Conservation (phyloP, 2,888 invertebrate genomes). For the Campaea margaritaria region DNA sequence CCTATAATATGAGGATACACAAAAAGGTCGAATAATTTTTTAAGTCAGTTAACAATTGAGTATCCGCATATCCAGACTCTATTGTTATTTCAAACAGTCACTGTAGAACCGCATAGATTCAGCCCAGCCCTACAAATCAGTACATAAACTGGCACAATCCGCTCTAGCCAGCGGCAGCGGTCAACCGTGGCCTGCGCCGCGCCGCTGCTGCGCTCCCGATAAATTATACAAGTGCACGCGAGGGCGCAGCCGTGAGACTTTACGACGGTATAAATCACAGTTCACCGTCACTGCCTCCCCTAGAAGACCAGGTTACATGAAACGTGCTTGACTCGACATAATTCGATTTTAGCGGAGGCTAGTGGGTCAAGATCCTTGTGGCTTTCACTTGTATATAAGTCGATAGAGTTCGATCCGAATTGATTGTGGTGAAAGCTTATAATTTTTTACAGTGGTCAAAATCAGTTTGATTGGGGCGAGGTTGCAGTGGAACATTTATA, state of each 20-base stretch:
- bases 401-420: not conserved
- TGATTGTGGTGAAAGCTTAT: not conserved
- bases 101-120: not conserved
- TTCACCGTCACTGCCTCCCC: constrained; percentile 65
- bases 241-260: constrained; percentile 78
- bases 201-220: constrained; percentile 50
- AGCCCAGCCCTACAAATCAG: constrained; percentile 12
- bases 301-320: constrained; percentile 53
- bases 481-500: too few species aligned
- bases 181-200: constrained; percentile 66
- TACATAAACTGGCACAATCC: constrained; percentile 53
- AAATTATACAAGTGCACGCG: constrained; percentile 83
- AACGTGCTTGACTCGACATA: constrained; percentile 47
- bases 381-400: constrained; percentile 13
- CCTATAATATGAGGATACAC: too few species aligned
- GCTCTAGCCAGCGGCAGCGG: constrained; percentile 68
- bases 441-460: too few species aligned
- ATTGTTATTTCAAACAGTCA: not conserved
- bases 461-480: too few species aligned
- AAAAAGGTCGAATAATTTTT: too few species aligned
- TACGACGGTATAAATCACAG: constrained; percentile 80
- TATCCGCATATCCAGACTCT: not conserved
- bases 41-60: not conserved
- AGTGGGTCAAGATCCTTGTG: constrained; percentile 48
- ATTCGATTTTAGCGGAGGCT: constrained; percentile 48